Conservation (phyloP, 2,797 vertebrate genomes). For the Smutsia gigantea region DNA sequence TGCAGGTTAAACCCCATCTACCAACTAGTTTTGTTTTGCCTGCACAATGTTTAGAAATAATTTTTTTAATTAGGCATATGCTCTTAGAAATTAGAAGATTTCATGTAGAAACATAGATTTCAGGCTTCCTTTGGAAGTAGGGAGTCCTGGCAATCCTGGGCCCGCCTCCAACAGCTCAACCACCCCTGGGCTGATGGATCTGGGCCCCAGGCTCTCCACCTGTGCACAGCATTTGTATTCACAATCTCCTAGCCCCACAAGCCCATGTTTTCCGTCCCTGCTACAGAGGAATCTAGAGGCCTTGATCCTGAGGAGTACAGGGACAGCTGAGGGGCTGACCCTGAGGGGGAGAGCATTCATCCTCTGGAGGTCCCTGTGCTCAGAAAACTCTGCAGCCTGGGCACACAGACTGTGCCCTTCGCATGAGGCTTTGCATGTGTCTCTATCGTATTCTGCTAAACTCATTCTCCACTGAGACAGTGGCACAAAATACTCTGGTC, state of each 20-base stretch:
- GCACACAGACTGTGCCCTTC: too few species aligned
- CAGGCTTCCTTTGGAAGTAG: neutral
- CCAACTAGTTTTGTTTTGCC: too few species aligned
- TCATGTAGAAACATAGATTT: neutral
- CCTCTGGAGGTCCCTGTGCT: neutral
- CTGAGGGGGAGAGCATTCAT: too few species aligned
- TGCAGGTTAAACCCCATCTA: neutral
- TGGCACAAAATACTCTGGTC: neutral
- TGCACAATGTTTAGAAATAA: neutral
- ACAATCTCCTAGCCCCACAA: rapidly evolving
- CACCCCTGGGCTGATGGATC: rapidly evolving
- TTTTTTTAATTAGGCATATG: neutral
- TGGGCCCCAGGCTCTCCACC: too few species aligned
- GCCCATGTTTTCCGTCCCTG: neutral
- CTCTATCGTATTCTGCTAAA: neutral
- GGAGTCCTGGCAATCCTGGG: rapidly evolving
- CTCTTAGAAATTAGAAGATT: neutral
- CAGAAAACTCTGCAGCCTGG: neutral
- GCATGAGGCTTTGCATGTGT: neutral
- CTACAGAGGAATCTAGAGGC: neutral
- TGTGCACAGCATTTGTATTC: rapidly evolving
- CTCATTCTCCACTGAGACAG: neutral
- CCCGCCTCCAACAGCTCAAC: neutral
- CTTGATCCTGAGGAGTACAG: too few species aligned
- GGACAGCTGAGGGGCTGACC: too few species aligned